Conservation (phyloP, 2,797 vertebrate species). For the Poeciliopsis presidionis region DNA sequence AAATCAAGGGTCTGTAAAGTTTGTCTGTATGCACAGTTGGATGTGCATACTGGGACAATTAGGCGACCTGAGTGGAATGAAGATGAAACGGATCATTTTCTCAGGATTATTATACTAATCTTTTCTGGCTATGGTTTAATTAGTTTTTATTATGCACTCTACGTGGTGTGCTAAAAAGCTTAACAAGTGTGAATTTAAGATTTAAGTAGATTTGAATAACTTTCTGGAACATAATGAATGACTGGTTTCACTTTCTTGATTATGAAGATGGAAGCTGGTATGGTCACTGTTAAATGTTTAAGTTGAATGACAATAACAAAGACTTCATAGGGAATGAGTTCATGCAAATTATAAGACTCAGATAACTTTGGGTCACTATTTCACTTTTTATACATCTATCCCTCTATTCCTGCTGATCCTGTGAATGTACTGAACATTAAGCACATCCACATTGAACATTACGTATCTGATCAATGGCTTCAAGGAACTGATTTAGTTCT, state of each 20-base stretch:
- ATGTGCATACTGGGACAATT: background rate
- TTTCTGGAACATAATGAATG: background rate
- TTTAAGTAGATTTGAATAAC: background rate
- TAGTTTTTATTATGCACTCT: background rate
- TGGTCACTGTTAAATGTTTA: background rate
- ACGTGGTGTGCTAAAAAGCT: background rate
- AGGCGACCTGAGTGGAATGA: background rate
- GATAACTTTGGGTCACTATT: background rate
- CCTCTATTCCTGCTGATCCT: background rate
- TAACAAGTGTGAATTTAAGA: background rate
- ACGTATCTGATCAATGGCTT: background rate
- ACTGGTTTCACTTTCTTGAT: background rate
- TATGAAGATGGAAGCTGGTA: background rate
- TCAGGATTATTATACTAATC: background rate
- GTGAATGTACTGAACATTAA: background rate
- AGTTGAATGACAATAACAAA: no score
- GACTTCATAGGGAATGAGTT: no score
- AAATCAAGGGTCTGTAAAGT: background rate
- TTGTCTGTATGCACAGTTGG: background rate
- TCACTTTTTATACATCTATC: background rate
- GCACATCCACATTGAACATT: no score
- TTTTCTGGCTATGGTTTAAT: conserved; percentile 2
- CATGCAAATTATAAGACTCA: no score
- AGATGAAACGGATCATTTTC: background rate
- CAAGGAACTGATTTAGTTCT: background rate